phyloP scores from a whole-genome alignment of 2,113 vertebrate genomes.

The Pollachius pollachius region DNA sequence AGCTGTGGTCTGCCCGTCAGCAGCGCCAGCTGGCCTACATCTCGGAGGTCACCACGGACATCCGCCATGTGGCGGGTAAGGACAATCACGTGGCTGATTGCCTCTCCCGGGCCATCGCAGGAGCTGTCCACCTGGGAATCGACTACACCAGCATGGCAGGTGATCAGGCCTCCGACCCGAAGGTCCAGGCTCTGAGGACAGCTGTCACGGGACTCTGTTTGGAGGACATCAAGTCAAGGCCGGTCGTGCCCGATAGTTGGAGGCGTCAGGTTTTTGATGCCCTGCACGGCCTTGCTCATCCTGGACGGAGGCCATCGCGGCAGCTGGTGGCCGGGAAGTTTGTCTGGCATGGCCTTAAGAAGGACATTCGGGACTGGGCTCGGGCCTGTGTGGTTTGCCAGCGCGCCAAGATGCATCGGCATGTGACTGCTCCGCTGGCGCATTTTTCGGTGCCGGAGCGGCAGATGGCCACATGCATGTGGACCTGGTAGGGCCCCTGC shows the following conservation, averaged over 20 bases:
- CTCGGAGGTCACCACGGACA: background rate
- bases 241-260: background rate
- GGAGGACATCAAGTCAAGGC: background rate
- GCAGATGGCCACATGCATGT: background rate
- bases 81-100: background rate
- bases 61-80: background rate
- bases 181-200: background rate
- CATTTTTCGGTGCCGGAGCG: background rate
- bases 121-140: too few relatives aligned
- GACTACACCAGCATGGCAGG: too few relatives aligned
- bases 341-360: background rate
- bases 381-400: background rate
- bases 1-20: slow-evolving; percentile 3
- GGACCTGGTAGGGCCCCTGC: slow-evolving; percentile 1
- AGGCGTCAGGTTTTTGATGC: background rate
- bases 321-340: background rate
- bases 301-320: background rate
- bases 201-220: background rate
- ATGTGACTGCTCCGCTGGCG: background rate
- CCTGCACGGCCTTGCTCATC: background rate
- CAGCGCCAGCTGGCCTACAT: background rate
- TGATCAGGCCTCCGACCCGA: too few relatives aligned
- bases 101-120: too few relatives aligned
- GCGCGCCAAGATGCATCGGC: background rate
- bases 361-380: background rate